A percentile compares a stretch with the other conserved stretches of the same genome.
Evolutionary conservation across 2,888 invertebrate species (phyloP).

Genomic region (Mongoloraphidia duomilia): DNA sequence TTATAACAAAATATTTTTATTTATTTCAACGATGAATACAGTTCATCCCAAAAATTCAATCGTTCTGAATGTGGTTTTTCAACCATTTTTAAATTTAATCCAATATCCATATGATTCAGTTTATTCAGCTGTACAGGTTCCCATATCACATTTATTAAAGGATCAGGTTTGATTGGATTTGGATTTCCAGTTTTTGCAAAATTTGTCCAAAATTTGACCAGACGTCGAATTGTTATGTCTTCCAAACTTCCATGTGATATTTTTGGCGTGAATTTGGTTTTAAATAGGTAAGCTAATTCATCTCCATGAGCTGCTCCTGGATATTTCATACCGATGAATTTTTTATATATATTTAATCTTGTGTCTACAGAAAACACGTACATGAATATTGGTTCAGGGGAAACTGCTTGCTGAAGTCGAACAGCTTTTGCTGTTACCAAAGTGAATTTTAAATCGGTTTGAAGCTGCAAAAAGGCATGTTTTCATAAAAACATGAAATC

Average conservation of each 20-base stretch:
- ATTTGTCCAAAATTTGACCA: constrained; percentile 25
- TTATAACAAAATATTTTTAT: not conserved
- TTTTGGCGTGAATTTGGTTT: constrained; percentile 12
- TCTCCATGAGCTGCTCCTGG: constrained; percentile 23
- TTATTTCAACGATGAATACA: constrained; percentile 1
- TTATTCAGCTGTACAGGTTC: not conserved
- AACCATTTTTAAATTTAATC: not conserved
- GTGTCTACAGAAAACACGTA: constrained; percentile 22
- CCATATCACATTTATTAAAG: constrained; percentile 6
- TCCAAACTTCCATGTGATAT: constrained; percentile 15
- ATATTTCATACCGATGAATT: constrained; percentile 8
- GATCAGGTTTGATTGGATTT: constrained; percentile 11
- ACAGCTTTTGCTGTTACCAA: not conserved
- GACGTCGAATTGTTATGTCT: constrained; percentile 19
- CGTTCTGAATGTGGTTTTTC: constrained; percentile 4
- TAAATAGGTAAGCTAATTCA: constrained; percentile 23
- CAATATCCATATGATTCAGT: constrained; percentile 8
- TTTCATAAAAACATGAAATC: not conserved
- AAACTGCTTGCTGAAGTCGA: constrained; percentile 8
- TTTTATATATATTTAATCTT: constrained; percentile 20
- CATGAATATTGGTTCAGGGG: constrained; percentile 19
- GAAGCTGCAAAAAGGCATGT: not conserved
- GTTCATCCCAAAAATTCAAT: constrained; percentile 8
- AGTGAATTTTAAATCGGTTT: constrained; percentile 3
- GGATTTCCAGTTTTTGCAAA: constrained; percentile 23